Evolutionary conservation across 2,888 invertebrate genomes (phyloP).

Genomic region (Salpingus planirostris): DNA sequence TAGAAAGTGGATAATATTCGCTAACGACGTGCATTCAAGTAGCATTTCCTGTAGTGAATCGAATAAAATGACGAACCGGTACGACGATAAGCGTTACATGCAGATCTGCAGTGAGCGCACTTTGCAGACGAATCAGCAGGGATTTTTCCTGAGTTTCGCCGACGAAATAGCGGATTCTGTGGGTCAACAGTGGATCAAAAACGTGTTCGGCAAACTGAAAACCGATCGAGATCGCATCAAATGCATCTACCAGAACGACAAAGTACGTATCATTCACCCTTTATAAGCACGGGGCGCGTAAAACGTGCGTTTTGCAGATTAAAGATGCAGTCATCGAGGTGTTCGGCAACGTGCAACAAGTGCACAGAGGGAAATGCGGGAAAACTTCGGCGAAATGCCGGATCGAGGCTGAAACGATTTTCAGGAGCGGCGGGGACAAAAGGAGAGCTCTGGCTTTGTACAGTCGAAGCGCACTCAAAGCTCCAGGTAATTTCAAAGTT

Average conservation of each 20-base stretch:
- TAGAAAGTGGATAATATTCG: no score
- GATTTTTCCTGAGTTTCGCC: conserved; percentile 63
- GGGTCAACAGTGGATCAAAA: conserved; percentile 51
- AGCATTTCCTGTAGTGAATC: neutral
- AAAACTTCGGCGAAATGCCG: conserved; percentile 52
- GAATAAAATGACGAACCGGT: neutral
- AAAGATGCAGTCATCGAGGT: conserved; percentile 46
- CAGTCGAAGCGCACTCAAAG: conserved; percentile 65
- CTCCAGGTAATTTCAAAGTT: no score
- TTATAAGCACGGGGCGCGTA: no score
- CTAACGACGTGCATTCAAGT: no score
- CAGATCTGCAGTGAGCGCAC: conserved; percentile 65
- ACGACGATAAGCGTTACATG: conserved; percentile 41
- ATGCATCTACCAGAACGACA: conserved; percentile 46
- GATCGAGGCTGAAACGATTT: conserved; percentile 51
- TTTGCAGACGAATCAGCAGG: conserved; percentile 62
- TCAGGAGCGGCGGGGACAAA: conserved; percentile 47
- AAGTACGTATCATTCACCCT: conserved; percentile 41
- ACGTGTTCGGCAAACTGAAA: conserved; percentile 49
- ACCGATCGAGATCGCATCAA: conserved; percentile 52
- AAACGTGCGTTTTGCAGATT: conserved; percentile 29
- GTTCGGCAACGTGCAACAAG: conserved; percentile 55
- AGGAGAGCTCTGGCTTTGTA: conserved; percentile 53
- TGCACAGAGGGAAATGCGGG: conserved; percentile 59
- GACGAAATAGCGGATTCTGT: conserved; percentile 49